These are phyloP conservation scores for Chlorodrepanis virens DNA, from an alignment of 2,113 vertebrate species.

Conservation along the genomic window DNA sequence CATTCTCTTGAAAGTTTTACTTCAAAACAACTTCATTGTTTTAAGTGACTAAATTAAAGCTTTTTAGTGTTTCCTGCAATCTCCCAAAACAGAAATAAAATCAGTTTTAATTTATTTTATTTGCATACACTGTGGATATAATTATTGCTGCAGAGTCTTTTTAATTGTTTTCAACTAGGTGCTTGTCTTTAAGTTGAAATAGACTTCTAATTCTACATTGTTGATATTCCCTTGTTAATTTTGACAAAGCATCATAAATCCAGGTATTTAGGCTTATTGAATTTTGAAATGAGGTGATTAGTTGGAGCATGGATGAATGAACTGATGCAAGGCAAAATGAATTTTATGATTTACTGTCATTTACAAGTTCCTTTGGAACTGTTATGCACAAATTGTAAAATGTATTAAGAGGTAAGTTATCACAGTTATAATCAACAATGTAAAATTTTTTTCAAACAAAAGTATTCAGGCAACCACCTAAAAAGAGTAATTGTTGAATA, in stretches of 20 bases:
- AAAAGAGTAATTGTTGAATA: slow-evolving; percentile 74
- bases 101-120: slow-evolving; percentile 87
- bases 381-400: slow-evolving; percentile 76
- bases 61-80: slow-evolving; percentile 76
- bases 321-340: slow-evolving; percentile 82
- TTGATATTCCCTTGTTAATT: slow-evolving; percentile 78
- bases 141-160: slow-evolving; percentile 79
- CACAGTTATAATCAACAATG: slow-evolving; percentile 74
- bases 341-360: slow-evolving; percentile 83
- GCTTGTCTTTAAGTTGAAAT: slow-evolving; percentile 80
- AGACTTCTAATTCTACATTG: slow-evolving; percentile 74
- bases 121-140: slow-evolving; percentile 82
- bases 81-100: slow-evolving; percentile 84
- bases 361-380: slow-evolving; percentile 77
- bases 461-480: slow-evolving; percentile 34
- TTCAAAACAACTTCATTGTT: slow-evolving; percentile 72
- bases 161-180: slow-evolving; percentile 86
- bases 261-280: slow-evolving; percentile 88
- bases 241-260: slow-evolving; percentile 84
- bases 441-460: slow-evolving; percentile 67
- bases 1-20: slow-evolving; percentile 73
- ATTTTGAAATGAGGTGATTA: slow-evolving; percentile 87
- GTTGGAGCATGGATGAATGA: slow-evolving; percentile 77
- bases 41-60: slow-evolving; percentile 76
- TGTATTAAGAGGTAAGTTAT: slow-evolving; percentile 74